Evolutionary conservation across 2,888 invertebrate genomes (phyloP).

Genomic region (Dilophus febrilis): DNA sequence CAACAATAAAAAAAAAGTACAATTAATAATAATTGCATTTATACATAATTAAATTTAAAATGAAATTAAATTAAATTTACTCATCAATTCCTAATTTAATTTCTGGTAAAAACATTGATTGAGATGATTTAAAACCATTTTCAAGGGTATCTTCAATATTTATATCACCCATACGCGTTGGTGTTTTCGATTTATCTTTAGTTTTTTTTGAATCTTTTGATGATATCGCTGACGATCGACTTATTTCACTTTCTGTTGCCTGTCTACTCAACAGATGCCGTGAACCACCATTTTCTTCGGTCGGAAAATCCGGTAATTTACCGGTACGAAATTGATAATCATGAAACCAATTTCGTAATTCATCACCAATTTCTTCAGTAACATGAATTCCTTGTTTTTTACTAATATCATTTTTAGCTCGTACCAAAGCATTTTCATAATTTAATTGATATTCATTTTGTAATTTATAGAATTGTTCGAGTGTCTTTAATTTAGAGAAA

Average conservation of each 20-base stretch:
- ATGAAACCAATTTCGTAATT: conserved; percentile 73
- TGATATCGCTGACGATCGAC: conserved; percentile 58
- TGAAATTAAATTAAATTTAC: conserved; percentile 24
- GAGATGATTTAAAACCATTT: conserved; percentile 43
- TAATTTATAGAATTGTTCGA: conserved; percentile 39
- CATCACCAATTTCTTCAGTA: conserved; percentile 72
- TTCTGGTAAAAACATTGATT: conserved; percentile 55
- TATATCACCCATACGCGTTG: conserved; percentile 27
- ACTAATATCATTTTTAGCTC: conserved; percentile 44
- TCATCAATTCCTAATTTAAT: conserved; percentile 55
- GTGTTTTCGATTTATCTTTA: conserved; percentile 51
- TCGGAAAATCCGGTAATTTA: conserved; percentile 80
- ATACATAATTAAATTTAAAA: not conserved
- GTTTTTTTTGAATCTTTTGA: conserved; percentile 66
- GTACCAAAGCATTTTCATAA: conserved; percentile 49
- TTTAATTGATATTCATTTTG: conserved; percentile 51
- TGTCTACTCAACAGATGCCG: conserved; percentile 65
- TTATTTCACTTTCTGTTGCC: conserved; percentile 63
- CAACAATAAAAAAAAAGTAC: too few relatives aligned
- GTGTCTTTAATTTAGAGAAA: conserved; percentile 22
- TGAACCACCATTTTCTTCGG: conserved; percentile 82
- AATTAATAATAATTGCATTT: conserved; percentile 5
- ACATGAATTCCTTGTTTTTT: conserved; percentile 56
- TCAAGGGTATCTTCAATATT: conserved; percentile 44
- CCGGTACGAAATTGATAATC: conserved; percentile 68